Percentiles rank a stretch among this genome's conserved stretches.
phyloP scores from a whole-genome alignment of 2,888 invertebrate species.

The Pyrrhosoma nymphula region DNA sequence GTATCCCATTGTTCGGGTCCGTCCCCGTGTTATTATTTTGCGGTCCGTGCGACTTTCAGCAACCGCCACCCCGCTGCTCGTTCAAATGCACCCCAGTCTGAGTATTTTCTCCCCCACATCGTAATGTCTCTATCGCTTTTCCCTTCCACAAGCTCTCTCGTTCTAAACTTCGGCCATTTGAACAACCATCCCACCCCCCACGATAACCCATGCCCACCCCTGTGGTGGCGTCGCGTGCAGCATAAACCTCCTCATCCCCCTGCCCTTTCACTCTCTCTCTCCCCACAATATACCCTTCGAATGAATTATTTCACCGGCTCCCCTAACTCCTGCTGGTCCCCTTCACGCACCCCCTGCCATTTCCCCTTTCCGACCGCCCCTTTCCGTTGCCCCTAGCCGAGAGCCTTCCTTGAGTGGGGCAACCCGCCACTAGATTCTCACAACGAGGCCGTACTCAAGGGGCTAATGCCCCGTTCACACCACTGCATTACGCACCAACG shows the following conservation, averaged over 20 bases:
- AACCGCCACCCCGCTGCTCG: background rate
- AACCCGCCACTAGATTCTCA: background rate
- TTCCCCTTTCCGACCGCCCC: background rate
- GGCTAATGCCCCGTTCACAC: too few relatives aligned
- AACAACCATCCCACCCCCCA: background rate
- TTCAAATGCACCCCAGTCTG: background rate
- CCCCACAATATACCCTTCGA: background rate
- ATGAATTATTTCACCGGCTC: background rate
- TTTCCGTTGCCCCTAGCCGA: too few relatives aligned
- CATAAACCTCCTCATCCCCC: background rate
- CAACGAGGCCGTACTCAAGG: background rate
- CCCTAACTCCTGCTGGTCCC: background rate
- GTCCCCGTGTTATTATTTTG: constrained; percentile 13
- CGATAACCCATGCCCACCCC: background rate
- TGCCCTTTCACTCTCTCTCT: background rate
- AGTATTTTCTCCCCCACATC: constrained; percentile 3
- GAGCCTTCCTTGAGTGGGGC: too few relatives aligned
- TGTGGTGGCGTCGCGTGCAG: background rate
- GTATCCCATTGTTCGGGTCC: background rate
- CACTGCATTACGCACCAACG: too few relatives aligned
- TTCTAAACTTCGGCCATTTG: background rate
- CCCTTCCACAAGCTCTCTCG: background rate
- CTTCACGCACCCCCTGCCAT: background rate
- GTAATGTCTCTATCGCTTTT: constrained; percentile 3
- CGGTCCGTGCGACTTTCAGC: background rate